Percentiles rank a stretch among this genome's conserved stretches.
These are phyloP conservation scores for Acropternis orthonyx DNA, from an alignment of 2,797 vertebrate species.

Conservation along the genomic window DNA sequence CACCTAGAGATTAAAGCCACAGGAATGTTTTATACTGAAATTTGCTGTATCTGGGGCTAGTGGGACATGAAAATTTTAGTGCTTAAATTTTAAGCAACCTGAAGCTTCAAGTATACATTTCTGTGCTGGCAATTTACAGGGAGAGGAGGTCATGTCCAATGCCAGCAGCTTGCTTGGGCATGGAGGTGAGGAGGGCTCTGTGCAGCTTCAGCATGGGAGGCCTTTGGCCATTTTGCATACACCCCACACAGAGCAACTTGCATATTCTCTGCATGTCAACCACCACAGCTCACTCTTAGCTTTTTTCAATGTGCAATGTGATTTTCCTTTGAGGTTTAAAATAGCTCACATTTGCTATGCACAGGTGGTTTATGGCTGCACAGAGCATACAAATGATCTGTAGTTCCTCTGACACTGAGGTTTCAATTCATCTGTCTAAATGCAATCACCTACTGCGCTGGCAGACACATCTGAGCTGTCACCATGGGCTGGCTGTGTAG, in stretches of 20 bases:
- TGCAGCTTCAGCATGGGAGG: background rate
- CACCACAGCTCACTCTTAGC: accelerated
- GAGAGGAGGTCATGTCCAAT: background rate
- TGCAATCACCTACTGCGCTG: background rate
- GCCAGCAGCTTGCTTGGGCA: background rate
- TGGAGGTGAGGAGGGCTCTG: background rate
- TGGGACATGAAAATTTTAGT: background rate
- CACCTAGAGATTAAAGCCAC: background rate
- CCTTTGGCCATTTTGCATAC: background rate
- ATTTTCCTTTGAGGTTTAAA: constrained; percentile 31
- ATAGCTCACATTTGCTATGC: constrained; percentile 8
- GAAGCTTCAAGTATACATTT: background rate
- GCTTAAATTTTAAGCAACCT: background rate
- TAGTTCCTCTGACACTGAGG: background rate
- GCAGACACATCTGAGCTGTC: background rate
- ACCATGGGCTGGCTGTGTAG: background rate
- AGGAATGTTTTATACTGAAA: background rate
- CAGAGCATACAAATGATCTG: background rate
- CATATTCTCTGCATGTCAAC: background rate
- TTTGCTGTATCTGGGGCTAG: background rate
- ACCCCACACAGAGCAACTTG: background rate
- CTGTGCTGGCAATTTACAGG: background rate
- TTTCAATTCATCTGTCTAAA: constrained; percentile 3
- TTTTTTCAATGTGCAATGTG: background rate
- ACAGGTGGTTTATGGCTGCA: background rate